Conservation (phyloP, 2,113 vertebrate genomes). For the Mus pahari region DNA sequence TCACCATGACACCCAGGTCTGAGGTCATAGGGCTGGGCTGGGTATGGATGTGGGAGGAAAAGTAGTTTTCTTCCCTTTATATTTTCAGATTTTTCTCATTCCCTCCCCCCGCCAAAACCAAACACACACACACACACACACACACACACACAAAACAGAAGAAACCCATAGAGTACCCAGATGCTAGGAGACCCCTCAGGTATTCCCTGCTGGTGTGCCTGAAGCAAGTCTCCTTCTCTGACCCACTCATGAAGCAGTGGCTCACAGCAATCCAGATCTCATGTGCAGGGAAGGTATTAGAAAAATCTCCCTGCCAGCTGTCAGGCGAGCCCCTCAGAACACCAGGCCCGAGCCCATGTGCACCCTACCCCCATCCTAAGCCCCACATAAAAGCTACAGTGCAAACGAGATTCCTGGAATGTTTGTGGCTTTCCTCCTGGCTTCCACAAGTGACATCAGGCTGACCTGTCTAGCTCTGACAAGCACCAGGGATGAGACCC, state of each 20-base stretch:
- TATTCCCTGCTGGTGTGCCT: not conserved
- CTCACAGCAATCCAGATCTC: not conserved
- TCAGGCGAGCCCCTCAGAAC: not conserved
- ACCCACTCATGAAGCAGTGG: not conserved
- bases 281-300: not conserved
- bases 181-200: not conserved
- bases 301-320: not conserved
- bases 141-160: too few relatives aligned
- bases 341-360: not conserved
- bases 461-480: conserved; percentile 56
- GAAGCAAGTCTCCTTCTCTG: not conserved
- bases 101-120: not conserved
- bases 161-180: not conserved
- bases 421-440: not conserved
- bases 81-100: not conserved
- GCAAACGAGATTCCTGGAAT: not conserved
- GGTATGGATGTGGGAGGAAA: not conserved
- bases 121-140: too few relatives aligned
- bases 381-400: not conserved
- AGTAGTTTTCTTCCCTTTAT: not conserved
- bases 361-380: not conserved
- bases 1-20: not conserved
- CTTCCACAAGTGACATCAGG: conserved; percentile 60
- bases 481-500: not conserved
- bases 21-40: not conserved